Evolutionary conservation across 2,797 vertebrate species (phyloP).

Genomic region (Eulemur albifrons): DNA sequence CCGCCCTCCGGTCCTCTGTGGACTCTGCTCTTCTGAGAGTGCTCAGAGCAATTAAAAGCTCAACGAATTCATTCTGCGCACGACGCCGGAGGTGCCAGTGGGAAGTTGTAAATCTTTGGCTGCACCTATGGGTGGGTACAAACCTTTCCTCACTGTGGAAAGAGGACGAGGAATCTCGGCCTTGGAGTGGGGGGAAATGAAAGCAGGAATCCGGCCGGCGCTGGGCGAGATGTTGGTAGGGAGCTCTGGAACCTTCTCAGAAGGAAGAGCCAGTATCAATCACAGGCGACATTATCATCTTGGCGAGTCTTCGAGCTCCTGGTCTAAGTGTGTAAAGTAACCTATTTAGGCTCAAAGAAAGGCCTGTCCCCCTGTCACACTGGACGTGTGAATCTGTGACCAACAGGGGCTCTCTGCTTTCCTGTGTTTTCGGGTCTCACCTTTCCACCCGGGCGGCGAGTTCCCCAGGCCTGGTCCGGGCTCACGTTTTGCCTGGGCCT

Average conservation of each 20-base stretch:
- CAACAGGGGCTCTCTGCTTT: not conserved
- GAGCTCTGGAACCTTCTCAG: not conserved
- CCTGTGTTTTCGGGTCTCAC: not conserved
- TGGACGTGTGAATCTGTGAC: not conserved
- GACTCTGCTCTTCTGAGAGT: not conserved
- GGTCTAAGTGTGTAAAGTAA: not conserved
- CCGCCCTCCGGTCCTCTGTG: not conserved
- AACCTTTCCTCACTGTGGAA: not conserved
- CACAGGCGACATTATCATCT: not conserved
- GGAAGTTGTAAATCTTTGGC: not conserved
- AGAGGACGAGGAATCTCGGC: not conserved
- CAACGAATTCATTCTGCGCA: not conserved
- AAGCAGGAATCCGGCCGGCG: not conserved
- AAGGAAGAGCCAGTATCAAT: not conserved
- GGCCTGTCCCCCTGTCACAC: not conserved
- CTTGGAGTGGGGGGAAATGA: not conserved
- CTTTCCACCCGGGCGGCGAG: not conserved
- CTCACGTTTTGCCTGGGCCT: not conserved
- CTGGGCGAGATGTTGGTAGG: not conserved
- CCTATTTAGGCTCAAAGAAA: not conserved
- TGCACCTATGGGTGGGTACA: not conserved
- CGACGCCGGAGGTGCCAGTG: not conserved
- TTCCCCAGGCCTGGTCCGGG: fast-evolving
- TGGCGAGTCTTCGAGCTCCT: not conserved
- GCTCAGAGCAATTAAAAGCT: not conserved